phyloP scores from a whole-genome alignment of 2,797 vertebrate species.

The Serranus cabrilla region DNA sequence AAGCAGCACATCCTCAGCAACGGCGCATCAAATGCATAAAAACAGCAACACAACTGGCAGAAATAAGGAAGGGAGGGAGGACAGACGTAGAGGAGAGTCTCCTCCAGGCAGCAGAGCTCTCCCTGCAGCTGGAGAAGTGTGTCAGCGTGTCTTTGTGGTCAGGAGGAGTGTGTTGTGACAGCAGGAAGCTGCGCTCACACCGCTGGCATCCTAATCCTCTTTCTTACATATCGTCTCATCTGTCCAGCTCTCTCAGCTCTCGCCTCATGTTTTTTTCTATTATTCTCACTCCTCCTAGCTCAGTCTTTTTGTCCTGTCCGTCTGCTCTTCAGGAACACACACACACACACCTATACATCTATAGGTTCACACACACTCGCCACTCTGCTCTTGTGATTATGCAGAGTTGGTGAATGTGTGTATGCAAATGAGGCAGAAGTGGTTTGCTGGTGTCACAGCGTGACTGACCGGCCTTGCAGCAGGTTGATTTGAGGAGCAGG shows the following conservation, averaged over 20 bases:
- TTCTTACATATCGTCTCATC: constrained; percentile 42
- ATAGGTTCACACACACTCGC: neutral
- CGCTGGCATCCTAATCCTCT: constrained; percentile 47
- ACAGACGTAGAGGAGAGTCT: constrained; percentile 14
- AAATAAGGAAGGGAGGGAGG: constrained; percentile 14
- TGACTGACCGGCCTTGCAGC: constrained; percentile 58
- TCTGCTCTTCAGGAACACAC: constrained; percentile 6
- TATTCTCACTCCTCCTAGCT: constrained; percentile 8
- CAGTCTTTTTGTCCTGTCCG: constrained; percentile 9
- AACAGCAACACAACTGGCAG: constrained; percentile 17
- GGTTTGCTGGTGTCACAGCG: constrained; percentile 53
- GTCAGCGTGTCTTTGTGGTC: constrained; percentile 62
- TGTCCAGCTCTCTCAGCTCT: constrained; percentile 38
- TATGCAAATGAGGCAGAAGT: constrained; percentile 65
- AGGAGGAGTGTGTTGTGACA: constrained; percentile 64
- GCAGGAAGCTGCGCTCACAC: constrained; percentile 45
- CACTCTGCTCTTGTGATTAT: constrained; percentile 42
- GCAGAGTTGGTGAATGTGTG: constrained; percentile 38
- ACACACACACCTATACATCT: neutral
- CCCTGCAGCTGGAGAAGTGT: constrained; percentile 54
- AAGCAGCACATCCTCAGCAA: constrained; percentile 25
- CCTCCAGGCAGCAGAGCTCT: constrained; percentile 34
- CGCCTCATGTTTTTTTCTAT: constrained; percentile 10
- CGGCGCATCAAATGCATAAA: constrained; percentile 19
- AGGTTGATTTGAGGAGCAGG: constrained; percentile 63